These are phyloP conservation scores for Cebuella pygmaea DNA, from an alignment of 2,797 vertebrate genomes.

Conservation along the genomic window DNA sequence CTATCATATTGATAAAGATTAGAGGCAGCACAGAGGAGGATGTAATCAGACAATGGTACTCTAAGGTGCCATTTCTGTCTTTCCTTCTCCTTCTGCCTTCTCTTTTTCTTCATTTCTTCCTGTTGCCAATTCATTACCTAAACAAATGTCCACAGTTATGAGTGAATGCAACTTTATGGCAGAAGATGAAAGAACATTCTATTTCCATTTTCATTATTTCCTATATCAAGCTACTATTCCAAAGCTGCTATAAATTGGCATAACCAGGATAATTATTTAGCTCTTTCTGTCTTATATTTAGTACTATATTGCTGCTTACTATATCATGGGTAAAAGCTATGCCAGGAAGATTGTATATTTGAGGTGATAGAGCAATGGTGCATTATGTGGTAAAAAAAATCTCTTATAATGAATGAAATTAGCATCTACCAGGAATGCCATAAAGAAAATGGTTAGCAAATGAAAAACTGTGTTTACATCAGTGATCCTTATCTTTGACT, in stretches of 20 bases:
- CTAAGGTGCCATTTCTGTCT: neutral
- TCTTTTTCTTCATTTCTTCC: neutral
- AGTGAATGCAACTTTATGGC: neutral
- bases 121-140: neutral
- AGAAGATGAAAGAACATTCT: neutral
- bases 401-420: neutral
- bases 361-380: neutral
- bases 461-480: neutral
- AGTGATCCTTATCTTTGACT: neutral
- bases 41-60: neutral
- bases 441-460: slow-evolving; percentile 26
- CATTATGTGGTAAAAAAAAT: neutral
- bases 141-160: neutral
- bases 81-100: neutral
- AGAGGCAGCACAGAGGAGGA: neutral
- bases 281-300: neutral
- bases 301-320: neutral
- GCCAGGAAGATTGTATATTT: neutral
- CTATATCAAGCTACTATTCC: neutral
- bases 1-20: neutral
- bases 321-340: neutral
- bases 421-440: neutral
- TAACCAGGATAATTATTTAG: neutral
- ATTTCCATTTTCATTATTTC: neutral
- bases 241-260: neutral